Evolutionary conservation across 2,113 vertebrate species (phyloP).

Genomic region (Lichenostomus cassidix): DNA sequence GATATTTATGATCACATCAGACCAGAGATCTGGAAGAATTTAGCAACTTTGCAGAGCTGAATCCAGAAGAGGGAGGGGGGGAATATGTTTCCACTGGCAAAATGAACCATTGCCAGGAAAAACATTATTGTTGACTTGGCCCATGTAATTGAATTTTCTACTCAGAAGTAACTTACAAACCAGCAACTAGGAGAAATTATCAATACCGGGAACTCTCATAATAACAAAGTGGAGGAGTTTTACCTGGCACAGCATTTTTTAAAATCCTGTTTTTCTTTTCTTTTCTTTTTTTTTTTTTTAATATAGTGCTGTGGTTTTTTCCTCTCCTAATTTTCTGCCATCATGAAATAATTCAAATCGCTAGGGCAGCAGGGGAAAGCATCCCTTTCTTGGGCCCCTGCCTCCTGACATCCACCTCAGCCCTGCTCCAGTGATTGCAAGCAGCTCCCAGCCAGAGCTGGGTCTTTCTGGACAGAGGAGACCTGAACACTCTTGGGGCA

Average conservation of each 20-base stretch:
- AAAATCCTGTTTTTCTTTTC: neutral
- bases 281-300: neutral
- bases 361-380: neutral
- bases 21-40: slow-evolving; percentile 75
- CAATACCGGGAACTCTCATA: slow-evolving; percentile 51
- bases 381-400: neutral
- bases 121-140: slow-evolving; percentile 72
- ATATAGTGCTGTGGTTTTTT: slow-evolving; percentile 2
- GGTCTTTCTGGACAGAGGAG: neutral
- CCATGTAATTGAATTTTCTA: slow-evolving; percentile 71
- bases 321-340: slow-evolving; percentile 29
- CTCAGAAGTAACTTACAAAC: slow-evolving; percentile 65
- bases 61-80: slow-evolving; percentile 50
- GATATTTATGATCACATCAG: slow-evolving; percentile 75
- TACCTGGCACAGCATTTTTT: slow-evolving; percentile 58
- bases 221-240: slow-evolving; percentile 49
- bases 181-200: slow-evolving; percentile 63
- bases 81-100: slow-evolving; percentile 64
- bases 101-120: slow-evolving; percentile 67
- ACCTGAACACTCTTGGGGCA: neutral
- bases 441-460: neutral
- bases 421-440: neutral
- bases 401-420: neutral
- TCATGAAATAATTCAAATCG: slow-evolving; percentile 43
- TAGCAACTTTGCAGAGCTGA: slow-evolving; percentile 70